Conservation (phyloP, 2,113 vertebrate species). For the Sapajus apella region DNA sequence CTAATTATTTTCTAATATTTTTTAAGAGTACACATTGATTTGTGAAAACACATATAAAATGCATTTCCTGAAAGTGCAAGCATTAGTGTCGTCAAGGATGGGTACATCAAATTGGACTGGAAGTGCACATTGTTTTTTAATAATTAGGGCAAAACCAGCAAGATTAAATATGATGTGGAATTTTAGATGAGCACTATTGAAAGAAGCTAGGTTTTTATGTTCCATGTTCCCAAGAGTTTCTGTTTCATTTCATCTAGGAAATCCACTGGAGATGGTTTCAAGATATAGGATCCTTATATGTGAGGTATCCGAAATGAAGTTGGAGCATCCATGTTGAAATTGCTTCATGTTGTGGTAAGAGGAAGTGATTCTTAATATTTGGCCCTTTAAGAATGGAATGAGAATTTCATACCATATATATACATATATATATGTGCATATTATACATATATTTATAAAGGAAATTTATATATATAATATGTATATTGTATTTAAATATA, state of each 20-base stretch:
- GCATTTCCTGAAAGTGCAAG: background rate
- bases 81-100: background rate
- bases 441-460: too few species aligned
- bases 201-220: background rate
- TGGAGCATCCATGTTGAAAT: constrained; percentile 26
- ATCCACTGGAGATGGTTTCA: constrained; percentile 50
- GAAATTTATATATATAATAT: background rate
- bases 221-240: constrained; percentile 26
- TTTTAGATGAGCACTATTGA: background rate
- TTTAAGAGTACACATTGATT: background rate
- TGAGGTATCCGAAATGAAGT: background rate
- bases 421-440: background rate
- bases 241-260: constrained; percentile 60
- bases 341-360: constrained; percentile 58
- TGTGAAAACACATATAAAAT: background rate
- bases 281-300: constrained; percentile 62
- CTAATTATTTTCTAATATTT: background rate
- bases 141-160: background rate
- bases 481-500: background rate
- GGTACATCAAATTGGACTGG: background rate
- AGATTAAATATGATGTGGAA: background rate
- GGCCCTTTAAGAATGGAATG: background rate
- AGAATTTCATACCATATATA: background rate
- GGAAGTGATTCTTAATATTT: constrained; percentile 1
- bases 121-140: background rate